Conservation (phyloP, 2,113 vertebrate genomes). For the Sclerurus mexicanus region DNA sequence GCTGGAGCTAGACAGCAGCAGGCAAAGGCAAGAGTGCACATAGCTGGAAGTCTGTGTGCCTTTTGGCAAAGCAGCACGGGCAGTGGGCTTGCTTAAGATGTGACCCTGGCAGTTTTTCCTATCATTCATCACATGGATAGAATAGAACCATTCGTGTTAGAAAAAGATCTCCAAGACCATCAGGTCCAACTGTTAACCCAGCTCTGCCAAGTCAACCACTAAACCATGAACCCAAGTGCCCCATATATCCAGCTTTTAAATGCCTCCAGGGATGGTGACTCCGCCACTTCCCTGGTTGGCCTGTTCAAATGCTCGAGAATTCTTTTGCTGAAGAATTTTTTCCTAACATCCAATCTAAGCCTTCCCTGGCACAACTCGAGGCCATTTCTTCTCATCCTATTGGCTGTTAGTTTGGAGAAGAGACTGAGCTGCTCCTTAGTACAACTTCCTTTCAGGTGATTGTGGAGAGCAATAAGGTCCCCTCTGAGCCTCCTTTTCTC, state of each 20-base stretch:
- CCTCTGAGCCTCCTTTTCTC: background rate
- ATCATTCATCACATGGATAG: background rate
- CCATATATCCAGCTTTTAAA: background rate
- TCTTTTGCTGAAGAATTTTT: background rate
- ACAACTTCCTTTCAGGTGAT: background rate
- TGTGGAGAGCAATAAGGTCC: background rate
- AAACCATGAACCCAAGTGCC: background rate
- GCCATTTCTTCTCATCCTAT: background rate
- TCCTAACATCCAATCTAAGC: background rate
- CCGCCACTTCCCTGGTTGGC: background rate
- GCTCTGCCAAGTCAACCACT: background rate
- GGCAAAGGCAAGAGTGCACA: background rate
- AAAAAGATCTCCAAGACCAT: background rate
- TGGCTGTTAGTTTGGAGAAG: background rate
- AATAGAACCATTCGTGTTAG: background rate
- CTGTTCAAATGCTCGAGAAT: background rate
- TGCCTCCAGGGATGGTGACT: background rate
- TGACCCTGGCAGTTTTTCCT: background rate
- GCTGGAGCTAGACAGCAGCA: background rate
- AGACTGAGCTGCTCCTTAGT: fast-evolving
- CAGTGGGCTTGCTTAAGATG: background rate
- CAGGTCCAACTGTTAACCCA: background rate
- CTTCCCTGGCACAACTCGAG: background rate
- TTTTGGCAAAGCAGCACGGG: background rate
- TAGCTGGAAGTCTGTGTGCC: background rate